These are phyloP conservation scores for Macaca mulatta DNA, from an alignment of 2,113 vertebrate genomes.

Conservation along the genomic window DNA sequence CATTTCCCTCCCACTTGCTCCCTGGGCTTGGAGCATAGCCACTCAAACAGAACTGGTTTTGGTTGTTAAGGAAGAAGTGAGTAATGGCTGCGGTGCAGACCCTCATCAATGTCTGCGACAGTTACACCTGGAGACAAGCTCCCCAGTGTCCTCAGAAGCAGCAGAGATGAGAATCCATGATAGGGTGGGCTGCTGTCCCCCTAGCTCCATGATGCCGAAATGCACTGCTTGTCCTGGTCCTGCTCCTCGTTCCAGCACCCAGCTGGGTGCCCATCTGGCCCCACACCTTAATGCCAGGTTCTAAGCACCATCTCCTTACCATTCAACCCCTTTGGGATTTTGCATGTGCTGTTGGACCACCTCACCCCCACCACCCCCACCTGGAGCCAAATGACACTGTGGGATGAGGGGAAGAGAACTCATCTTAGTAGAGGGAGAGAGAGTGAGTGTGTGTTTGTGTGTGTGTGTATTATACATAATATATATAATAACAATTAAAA, in stretches of 20 bases:
- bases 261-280: accelerated
- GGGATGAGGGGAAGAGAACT: background rate
- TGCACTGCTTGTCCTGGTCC: accelerated
- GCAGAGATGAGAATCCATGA: accelerated
- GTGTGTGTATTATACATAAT: background rate
- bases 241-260: background rate
- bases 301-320: background rate
- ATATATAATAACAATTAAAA: background rate
- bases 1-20: background rate
- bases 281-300: background rate
- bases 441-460: too few species aligned
- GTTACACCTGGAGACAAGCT: accelerated
- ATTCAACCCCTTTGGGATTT: background rate
- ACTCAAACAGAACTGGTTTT: background rate
- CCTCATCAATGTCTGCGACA: accelerated
- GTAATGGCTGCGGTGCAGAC: background rate
- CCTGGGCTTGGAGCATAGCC: background rate
- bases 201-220: accelerated
- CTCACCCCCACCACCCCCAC: too few species aligned
- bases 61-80: background rate
- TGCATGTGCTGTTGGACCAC: too few species aligned
- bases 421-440: too few species aligned
- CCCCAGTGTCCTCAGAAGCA: background rate
- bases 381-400: background rate
- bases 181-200: accelerated